Conservation (phyloP, 2,113 vertebrate genomes). For the Otolemur garnettii region DNA sequence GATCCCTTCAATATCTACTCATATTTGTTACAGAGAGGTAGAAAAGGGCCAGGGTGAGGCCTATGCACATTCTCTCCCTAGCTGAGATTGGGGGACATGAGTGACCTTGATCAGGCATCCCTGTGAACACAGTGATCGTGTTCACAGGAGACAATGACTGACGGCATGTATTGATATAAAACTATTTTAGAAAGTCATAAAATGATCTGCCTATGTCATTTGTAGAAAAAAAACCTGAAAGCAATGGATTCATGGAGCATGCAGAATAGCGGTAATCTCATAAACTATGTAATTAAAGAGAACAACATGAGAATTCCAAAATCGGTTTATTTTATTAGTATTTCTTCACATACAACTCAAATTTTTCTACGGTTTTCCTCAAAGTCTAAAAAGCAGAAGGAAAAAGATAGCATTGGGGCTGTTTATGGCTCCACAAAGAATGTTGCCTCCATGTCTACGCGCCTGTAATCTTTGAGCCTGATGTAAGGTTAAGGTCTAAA, state of each 20-base stretch:
- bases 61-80: not conserved
- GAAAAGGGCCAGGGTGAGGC: rapidly evolving
- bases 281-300: not conserved
- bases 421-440: not conserved
- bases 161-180: too few relatives aligned
- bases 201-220: not conserved
- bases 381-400: not conserved
- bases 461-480: not conserved
- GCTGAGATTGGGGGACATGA: not conserved
- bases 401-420: not conserved
- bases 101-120: not conserved
- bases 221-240: not conserved
- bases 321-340: not conserved
- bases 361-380: not conserved
- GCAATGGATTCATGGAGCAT: not conserved
- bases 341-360: not conserved
- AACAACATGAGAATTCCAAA: not conserved
- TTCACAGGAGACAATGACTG: not conserved
- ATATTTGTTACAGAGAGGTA: not conserved
- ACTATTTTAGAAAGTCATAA: not conserved
- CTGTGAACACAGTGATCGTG: not conserved
- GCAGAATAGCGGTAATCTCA: not conserved
- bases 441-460: not conserved
- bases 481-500: not conserved
- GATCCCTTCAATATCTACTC: not conserved